Conservation (phyloP, 2,113 vertebrate species). For the Penelope pileata region DNA sequence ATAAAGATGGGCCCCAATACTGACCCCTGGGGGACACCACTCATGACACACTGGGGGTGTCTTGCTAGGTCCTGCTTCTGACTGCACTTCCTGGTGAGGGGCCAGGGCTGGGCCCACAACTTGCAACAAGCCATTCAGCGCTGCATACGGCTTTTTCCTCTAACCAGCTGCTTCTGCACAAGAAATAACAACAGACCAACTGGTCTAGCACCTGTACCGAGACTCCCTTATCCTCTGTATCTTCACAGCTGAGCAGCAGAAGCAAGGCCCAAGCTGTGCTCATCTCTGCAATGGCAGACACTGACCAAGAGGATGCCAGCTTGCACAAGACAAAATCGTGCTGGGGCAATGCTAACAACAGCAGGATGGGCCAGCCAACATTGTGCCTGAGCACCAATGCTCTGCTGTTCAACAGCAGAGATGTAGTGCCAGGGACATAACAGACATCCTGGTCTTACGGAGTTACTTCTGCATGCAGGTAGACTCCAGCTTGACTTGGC, state of each 20-base stretch:
- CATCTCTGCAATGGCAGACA: rapidly evolving
- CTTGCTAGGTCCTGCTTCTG: background rate
- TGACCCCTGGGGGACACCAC: too few relatives aligned
- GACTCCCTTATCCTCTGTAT: rapidly evolving
- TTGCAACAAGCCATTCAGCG: rapidly evolving
- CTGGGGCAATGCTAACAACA: rapidly evolving
- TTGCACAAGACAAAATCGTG: background rate
- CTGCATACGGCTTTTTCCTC: background rate
- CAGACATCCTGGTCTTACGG: rapidly evolving
- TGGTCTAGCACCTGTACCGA: rapidly evolving
- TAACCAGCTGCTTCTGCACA: background rate
- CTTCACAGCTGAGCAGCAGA: background rate
- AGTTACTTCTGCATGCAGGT: background rate
- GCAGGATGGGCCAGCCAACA: rapidly evolving
- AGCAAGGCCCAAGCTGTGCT: rapidly evolving
- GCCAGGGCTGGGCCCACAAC: rapidly evolving
- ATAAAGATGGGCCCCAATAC: too few relatives aligned
- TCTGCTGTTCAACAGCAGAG: background rate
- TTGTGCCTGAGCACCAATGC: rapidly evolving
- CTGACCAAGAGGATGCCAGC: rapidly evolving
- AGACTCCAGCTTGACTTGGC: background rate
- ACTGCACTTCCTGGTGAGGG: rapidly evolving
- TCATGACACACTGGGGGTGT: background rate
- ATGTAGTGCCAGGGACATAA: rapidly evolving
- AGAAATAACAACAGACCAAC: background rate